A percentile compares a stretch with the other conserved stretches of the same genome.
phyloP scores from a whole-genome alignment of 2,888 invertebrate species.

The Volucella inanis region DNA sequence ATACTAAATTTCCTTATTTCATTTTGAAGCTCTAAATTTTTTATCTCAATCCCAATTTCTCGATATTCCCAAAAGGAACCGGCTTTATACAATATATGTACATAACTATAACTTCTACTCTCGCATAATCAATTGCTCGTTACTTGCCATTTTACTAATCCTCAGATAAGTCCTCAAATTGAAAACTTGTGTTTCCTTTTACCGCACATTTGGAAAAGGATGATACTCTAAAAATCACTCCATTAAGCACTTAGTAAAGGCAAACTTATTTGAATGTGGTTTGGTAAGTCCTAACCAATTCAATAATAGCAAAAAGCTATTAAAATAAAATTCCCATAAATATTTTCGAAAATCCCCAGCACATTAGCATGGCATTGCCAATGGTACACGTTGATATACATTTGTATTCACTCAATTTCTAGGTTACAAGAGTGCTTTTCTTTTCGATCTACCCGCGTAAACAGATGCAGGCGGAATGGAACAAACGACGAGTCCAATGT shows the following conservation, averaged over 20 bases:
- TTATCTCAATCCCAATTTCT: too few species aligned
- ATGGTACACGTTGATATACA: conserved; percentile 35
- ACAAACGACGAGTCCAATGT: conserved; percentile 24
- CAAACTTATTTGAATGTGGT: conserved; percentile 37
- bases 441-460: neutral
- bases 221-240: conserved; percentile 35
- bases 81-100: too few species aligned
- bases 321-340: conserved; percentile 69
- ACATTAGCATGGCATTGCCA: conserved; percentile 49
- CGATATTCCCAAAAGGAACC: too few species aligned
- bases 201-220: conserved; percentile 26
- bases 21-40: too few species aligned
- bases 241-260: conserved; percentile 45
- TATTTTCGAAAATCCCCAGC: conserved; percentile 51
- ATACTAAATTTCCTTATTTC: too few species aligned
- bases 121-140: conserved; percentile 46
- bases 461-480: conserved; percentile 4
- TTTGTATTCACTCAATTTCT: conserved; percentile 22
- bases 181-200: conserved; percentile 44
- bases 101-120: neutral
- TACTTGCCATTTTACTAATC: conserved; percentile 23
- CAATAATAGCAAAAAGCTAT: conserved; percentile 57
- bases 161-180: conserved; percentile 37
- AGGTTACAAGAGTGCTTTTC: neutral
- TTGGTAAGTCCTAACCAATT: conserved; percentile 51